A percentile compares a stretch with the other conserved stretches of the same genome.
phyloP scores from a whole-genome alignment of 2,113 vertebrate genomes.

The Emydocephalus ijimae region DNA sequence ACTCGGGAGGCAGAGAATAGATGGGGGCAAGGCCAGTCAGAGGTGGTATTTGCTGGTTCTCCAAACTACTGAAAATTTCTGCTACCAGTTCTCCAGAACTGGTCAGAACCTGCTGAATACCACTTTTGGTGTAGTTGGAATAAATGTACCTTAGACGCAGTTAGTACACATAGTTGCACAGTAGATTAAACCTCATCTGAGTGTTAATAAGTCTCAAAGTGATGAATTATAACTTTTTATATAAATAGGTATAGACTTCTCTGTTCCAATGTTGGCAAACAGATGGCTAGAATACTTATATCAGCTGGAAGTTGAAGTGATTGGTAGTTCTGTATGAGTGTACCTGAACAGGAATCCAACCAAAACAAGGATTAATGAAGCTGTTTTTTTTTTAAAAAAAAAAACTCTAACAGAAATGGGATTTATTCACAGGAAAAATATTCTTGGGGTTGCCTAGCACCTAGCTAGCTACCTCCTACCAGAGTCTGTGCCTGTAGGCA shows the following conservation, averaged over 20 bases:
- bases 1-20: no score
- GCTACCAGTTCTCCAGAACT: no score
- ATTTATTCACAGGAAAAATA: background rate
- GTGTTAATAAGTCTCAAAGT: background rate
- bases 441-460: background rate
- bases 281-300: background rate
- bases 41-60: no score
- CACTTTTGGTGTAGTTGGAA: no score
- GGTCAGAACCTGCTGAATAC: no score
- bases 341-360: background rate
- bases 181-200: background rate
- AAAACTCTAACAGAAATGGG: background rate
- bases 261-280: background rate
- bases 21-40: no score
- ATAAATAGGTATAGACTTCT: background rate
- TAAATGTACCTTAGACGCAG: background rate
- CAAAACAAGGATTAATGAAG: background rate
- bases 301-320: background rate
- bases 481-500: background rate
- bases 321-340: background rate
- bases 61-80: no score
- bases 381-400: background rate
- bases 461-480: background rate
- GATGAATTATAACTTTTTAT: background rate
- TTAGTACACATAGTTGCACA: background rate